Evolutionary conservation across 2,113 vertebrate genomes (phyloP), one percentile per base, ranked within the genome.

Genomic region (Spheniscus mendiculus): DNA sequence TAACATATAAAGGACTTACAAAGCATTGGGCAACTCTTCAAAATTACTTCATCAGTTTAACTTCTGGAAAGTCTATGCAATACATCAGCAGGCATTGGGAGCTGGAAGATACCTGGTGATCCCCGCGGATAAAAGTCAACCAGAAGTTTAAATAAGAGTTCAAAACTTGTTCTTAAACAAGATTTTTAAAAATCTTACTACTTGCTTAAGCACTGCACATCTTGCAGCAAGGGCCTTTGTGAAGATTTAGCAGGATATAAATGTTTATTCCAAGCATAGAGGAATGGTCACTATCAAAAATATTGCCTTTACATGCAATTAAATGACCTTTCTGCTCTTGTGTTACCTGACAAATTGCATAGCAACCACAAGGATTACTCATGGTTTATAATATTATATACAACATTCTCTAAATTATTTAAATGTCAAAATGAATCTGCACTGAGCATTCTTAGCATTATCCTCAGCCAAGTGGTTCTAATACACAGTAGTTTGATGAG

Each of bases 41-140:
- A 25, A 61, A 55, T 56, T 23, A 38, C n/a, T 42, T 49, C 4
- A 42, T 34, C 45, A 38, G 30, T 65, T 56, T 36, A 69, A 78
- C 38, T 29, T 34, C 25, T 47, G 20, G 26, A 16, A 47, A 65
- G 38, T n/a, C 29, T 49, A 17, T 4, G 8, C 32, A 66, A 42
- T 44, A 66, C 29, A 9, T 30, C 30, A 79, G 29, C 25, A 44
- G 25, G 55, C 38, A 32, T 22, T 10, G 34, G 62, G 30, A 55
- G 40, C 67, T 82, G n/a, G 65, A 49, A 38, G 65, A 20, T 19
- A 52, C 0, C 29, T 74, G 44, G 42, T 32, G 19, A 62, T 53
- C 55, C n/a, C 32, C 1, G 0, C 0, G 0, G 44, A 38, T 32
- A 32, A 44, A 78, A 72, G 38, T 58, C 65, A 65, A 6, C 10